phyloP scores from a whole-genome alignment of 2,113 vertebrate genomes.

The Oncorhynchus tshawytscha region DNA sequence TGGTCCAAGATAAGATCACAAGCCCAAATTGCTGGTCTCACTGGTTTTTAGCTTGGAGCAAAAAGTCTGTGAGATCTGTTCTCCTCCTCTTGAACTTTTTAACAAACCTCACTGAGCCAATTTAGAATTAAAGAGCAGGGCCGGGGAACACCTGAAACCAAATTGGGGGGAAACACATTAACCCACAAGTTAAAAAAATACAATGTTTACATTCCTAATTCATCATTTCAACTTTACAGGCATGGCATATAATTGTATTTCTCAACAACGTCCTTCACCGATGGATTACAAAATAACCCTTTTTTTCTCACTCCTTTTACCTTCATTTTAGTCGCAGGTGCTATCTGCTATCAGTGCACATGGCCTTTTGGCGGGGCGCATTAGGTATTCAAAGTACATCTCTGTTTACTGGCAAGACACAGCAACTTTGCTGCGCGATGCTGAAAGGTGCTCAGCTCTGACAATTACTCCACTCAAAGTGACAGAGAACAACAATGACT shows the following conservation, averaged over 20 bases:
- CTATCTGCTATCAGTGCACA: slow-evolving; percentile 41
- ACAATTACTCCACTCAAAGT: slow-evolving; percentile 69
- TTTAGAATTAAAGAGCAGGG: background rate
- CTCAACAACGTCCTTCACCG: slow-evolving; percentile 22
- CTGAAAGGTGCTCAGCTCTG: slow-evolving; percentile 68
- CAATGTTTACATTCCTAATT: slow-evolving; percentile 14
- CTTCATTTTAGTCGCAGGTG: slow-evolving; percentile 46
- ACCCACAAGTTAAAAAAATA: slow-evolving; percentile 6
- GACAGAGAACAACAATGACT: slow-evolving; percentile 60
- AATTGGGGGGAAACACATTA: slow-evolving; percentile 26
- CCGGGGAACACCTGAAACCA: slow-evolving; percentile 11
- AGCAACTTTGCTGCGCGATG: slow-evolving; percentile 49
- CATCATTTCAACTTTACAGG: slow-evolving; percentile 41
- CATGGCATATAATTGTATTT: slow-evolving; percentile 36
- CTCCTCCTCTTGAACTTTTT: background rate
- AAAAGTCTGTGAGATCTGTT: background rate
- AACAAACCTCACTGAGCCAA: background rate
- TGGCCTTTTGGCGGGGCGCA: slow-evolving; percentile 40
- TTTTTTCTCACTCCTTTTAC: slow-evolving; percentile 26
- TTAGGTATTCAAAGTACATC: slow-evolving; percentile 64
- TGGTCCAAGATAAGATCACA: slow-evolving; percentile 52
- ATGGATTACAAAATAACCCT: slow-evolving; percentile 50
- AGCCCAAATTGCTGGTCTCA: slow-evolving; percentile 19
- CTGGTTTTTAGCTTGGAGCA: background rate
- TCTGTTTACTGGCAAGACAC: slow-evolving; percentile 60